phyloP scores from a whole-genome alignment of 1,140 invertebrate species.

The Limonius californicus region DNA sequence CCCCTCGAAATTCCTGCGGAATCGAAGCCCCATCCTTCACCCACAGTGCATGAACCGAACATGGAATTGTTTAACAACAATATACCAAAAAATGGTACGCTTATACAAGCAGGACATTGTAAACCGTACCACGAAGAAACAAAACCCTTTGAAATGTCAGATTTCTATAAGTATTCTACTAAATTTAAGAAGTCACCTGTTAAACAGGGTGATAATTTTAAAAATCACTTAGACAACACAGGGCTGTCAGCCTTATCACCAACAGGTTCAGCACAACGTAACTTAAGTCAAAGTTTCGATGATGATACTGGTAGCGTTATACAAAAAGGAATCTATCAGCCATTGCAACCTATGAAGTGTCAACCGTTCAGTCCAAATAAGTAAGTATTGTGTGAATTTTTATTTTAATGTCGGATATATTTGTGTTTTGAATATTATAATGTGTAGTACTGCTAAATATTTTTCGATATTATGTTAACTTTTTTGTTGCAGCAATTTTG shows the following conservation, averaged over 20 bases:
- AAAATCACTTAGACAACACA: conserved; percentile 2
- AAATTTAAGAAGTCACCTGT: conserved; percentile 56
- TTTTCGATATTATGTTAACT: not conserved
- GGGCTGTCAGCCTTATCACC: conserved; percentile 17
- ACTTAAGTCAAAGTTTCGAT: conserved; percentile 3
- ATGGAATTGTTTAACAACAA: conserved; percentile 48
- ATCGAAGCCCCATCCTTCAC: conserved; percentile 42
- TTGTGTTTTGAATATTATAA: not conserved
- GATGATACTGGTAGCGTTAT: conserved; percentile 19
- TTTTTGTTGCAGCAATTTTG: conserved; percentile 20
- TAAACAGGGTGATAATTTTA: conserved; percentile 21
- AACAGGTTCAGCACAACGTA: not conserved
- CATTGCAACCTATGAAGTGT: conserved; percentile 29
- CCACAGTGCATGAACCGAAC: conserved; percentile 41
- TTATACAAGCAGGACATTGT: conserved; percentile 82
- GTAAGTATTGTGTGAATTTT: conserved; percentile 16
- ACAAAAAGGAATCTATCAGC: conserved; percentile 29
- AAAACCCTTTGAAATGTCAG: conserved; percentile 95
- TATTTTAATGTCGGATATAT: not conserved
- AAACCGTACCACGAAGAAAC: conserved; percentile 90
- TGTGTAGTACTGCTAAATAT: not conserved
- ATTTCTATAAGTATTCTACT: conserved; percentile 96
- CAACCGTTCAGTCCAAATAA: conserved; percentile 23
- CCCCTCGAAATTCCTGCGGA: conserved; percentile 40
- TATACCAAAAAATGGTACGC: conserved; percentile 74